These are phyloP conservation scores for Acanthiza pusilla DNA, from an alignment of 2,797 vertebrate species.

Conservation along the genomic window DNA sequence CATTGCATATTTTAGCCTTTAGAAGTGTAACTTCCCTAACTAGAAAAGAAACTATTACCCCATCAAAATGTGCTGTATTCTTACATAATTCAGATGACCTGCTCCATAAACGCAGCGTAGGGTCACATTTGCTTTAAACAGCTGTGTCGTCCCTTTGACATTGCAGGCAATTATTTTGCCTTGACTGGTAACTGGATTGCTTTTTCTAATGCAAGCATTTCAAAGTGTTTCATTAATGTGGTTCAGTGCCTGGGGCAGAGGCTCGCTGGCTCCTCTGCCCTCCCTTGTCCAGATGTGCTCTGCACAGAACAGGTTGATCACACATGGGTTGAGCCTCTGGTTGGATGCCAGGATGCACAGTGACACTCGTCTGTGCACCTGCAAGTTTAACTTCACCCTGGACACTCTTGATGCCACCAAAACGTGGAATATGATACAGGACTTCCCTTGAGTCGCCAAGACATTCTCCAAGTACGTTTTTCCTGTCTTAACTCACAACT, in stretches of 20 bases:
- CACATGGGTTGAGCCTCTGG: rapidly evolving
- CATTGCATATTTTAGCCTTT: not conserved
- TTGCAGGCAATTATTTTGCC: not conserved
- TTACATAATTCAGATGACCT: not conserved
- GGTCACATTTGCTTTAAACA: not conserved
- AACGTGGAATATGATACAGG: not conserved
- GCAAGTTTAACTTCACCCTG: not conserved
- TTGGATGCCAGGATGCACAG: rapidly evolving
- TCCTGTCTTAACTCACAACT: not conserved
- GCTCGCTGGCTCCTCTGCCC: not conserved
- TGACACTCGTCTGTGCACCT: not conserved
- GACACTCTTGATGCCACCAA: not conserved
- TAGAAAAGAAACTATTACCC: not conserved
- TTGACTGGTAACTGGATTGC: not conserved
- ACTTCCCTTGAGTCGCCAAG: not conserved
- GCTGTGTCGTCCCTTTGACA: not conserved
- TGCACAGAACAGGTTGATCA: not conserved
- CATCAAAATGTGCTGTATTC: not conserved
- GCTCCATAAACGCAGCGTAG: not conserved
- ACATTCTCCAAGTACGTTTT: rapidly evolving
- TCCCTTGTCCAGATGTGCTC: not conserved
- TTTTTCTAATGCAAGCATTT: not conserved
- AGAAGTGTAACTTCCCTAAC: not conserved
- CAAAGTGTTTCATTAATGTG: not conserved
- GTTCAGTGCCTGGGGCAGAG: not conserved